phyloP scores from a whole-genome alignment of 2,888 invertebrate genomes.

The Amiota minor region DNA sequence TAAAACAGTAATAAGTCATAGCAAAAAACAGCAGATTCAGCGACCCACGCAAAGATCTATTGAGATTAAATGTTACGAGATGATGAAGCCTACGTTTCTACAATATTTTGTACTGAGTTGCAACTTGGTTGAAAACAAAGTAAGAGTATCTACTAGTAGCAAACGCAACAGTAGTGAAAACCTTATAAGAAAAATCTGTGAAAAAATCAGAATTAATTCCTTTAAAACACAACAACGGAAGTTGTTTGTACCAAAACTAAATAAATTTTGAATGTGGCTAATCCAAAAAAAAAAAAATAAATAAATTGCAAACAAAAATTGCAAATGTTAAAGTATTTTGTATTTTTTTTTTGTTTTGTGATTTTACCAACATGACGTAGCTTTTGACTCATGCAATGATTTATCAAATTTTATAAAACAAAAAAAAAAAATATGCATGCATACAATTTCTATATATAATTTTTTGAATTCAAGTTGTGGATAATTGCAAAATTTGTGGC shows the following conservation, averaged over 20 bases:
- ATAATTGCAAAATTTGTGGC: not conserved
- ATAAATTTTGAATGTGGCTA: slow-evolving; percentile 5
- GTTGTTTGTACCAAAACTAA: slow-evolving; percentile 2
- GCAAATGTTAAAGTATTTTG: not conserved
- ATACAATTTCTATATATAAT: not conserved
- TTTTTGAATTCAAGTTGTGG: not conserved
- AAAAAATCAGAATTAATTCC: not conserved
- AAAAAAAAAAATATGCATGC: not conserved
- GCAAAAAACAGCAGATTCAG: not conserved
- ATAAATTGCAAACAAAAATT: not conserved
- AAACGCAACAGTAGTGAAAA: no score
- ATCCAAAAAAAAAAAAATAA: not conserved
- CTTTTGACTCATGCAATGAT: slow-evolving; percentile 12
- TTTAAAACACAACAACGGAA: slow-evolving; percentile 7
- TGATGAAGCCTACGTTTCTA: not conserved
- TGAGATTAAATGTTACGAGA: no score
- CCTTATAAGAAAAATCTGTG: no score
- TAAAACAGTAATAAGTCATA: no score
- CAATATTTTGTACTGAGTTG: not conserved
- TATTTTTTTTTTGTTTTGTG: not conserved
- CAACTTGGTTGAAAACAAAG: not conserved
- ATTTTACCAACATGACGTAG: not conserved
- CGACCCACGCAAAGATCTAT: no score
- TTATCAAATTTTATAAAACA: slow-evolving; percentile 13
- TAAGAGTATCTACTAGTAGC: no score